A percentile compares a stretch with the other conserved stretches of the same genome.
Conservation (phyloP, 2,888 invertebrate species). For the Catocala nupta region DNA sequence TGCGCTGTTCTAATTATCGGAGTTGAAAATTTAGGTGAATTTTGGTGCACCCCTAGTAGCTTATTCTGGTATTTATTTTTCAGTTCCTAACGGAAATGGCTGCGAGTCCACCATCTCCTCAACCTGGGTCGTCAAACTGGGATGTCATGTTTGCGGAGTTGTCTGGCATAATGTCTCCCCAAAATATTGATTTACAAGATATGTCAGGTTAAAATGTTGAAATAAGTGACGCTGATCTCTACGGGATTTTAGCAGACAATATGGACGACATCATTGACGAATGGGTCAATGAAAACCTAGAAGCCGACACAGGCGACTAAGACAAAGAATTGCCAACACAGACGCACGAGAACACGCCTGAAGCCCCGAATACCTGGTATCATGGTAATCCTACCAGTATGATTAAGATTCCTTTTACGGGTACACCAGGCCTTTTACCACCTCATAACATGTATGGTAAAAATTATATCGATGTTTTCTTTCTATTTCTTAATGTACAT, state of each 20-base stretch:
- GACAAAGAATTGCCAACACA: slow-evolving; percentile 20
- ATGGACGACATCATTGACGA: slow-evolving; percentile 24
- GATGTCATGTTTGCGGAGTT: slow-evolving; percentile 20
- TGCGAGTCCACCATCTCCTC: slow-evolving; percentile 13
- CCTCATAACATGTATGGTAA: slow-evolving; percentile 19
- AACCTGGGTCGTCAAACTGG: slow-evolving; percentile 13
- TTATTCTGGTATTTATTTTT: slow-evolving; percentile 14
- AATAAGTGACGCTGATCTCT: slow-evolving; percentile 25
- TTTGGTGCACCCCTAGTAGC: slow-evolving; percentile 3
- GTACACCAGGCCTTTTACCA: slow-evolving; percentile 13
- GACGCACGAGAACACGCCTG: slow-evolving; percentile 26
- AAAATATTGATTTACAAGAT: slow-evolving; percentile 21
- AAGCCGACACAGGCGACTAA: slow-evolving; percentile 21
- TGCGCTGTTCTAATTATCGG: not conserved
- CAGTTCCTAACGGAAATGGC: slow-evolving; percentile 17
- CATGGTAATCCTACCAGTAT: slow-evolving; percentile 2
- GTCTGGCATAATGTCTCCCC: slow-evolving; percentile 28
- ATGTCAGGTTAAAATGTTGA: slow-evolving; percentile 23
- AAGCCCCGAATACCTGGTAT: slow-evolving; percentile 24
- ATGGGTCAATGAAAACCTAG: slow-evolving; percentile 29
- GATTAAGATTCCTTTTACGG: slow-evolving; percentile 21
- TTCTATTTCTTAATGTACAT: slow-evolving; percentile 14
- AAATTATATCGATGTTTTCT: slow-evolving; percentile 22
- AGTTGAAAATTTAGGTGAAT: not conserved
- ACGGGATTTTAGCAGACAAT: slow-evolving; percentile 29